Conservation (phyloP, 2,113 vertebrate genomes). For the Girardinichthys multiradiatus region DNA sequence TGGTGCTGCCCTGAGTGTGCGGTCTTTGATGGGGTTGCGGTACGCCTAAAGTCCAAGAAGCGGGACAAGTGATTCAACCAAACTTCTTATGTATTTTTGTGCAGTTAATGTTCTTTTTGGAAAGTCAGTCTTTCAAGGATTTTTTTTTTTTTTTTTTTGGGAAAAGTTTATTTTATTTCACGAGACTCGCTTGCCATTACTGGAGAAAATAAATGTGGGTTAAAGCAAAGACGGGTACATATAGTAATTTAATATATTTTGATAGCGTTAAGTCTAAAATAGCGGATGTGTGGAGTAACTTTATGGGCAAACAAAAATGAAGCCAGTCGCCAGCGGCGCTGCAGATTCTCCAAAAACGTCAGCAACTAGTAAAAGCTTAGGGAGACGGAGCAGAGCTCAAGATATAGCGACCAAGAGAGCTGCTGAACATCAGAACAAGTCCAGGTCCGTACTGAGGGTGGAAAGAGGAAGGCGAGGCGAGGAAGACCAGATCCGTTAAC, state of each 20-base stretch:
- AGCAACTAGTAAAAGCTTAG: slow-evolving; percentile 69
- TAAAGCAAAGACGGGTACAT: not conserved
- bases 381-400: slow-evolving; percentile 60
- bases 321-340: slow-evolving; percentile 69
- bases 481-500: slow-evolving; percentile 3
- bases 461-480: slow-evolving; percentile 13
- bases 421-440: slow-evolving; percentile 12
- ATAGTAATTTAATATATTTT: not conserved
- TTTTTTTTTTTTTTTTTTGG: not conserved
- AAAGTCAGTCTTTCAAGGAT: not conserved
- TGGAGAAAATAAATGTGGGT: too few relatives aligned
- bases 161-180: not conserved
- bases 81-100: not conserved
- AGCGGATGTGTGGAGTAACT: not conserved
- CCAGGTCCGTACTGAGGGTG: slow-evolving; percentile 29
- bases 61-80: not conserved
- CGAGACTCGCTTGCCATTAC: too few relatives aligned
- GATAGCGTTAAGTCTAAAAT: not conserved
- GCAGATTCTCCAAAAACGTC: slow-evolving; percentile 66
- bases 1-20: not conserved
- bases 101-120: not conserved
- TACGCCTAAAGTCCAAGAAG: not conserved
- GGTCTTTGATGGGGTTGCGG: too few relatives aligned
- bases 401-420: not conserved
- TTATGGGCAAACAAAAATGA: slow-evolving; percentile 31